Evolutionary conservation across 1,140 invertebrate genomes (phyloP).

Genomic region (Orchestia grillus): DNA sequence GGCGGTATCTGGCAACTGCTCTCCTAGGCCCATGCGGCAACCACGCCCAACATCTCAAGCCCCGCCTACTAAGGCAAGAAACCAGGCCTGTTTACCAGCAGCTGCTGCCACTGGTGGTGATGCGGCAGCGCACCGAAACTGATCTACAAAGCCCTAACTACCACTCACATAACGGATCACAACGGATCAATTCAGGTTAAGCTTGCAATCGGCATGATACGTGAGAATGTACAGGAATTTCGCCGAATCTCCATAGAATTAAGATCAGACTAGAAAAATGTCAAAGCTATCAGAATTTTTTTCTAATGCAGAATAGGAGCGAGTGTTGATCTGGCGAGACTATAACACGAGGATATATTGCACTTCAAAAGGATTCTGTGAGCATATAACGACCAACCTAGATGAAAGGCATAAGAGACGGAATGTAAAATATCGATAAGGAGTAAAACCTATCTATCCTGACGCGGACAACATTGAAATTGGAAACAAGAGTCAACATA

Average conservation of each 20-base stretch:
- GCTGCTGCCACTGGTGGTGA: background rate
- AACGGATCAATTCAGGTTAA: conserved; percentile 54
- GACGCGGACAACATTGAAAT: no score
- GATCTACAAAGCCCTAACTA: conserved; percentile 34
- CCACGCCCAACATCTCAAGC: background rate
- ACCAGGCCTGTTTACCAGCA: background rate
- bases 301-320: background rate
- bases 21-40: background rate
- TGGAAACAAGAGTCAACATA: no score
- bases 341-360: background rate
- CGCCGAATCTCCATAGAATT: conserved; percentile 24
- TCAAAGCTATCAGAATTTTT: conserved; percentile 16
- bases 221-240: conserved; percentile 56
- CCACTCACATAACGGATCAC: conserved; percentile 53
- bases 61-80: background rate
- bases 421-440: background rate
- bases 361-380: background rate
- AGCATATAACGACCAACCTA: background rate
- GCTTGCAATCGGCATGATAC: conserved; percentile 56
- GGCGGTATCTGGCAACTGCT: conserved; percentile 23
- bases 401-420: background rate
- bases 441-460: no score
- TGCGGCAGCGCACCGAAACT: background rate
- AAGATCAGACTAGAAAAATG: background rate
- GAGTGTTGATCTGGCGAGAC: background rate